phyloP scores from a whole-genome alignment of 2,797 vertebrate genomes.

The Strix occidentalis region DNA sequence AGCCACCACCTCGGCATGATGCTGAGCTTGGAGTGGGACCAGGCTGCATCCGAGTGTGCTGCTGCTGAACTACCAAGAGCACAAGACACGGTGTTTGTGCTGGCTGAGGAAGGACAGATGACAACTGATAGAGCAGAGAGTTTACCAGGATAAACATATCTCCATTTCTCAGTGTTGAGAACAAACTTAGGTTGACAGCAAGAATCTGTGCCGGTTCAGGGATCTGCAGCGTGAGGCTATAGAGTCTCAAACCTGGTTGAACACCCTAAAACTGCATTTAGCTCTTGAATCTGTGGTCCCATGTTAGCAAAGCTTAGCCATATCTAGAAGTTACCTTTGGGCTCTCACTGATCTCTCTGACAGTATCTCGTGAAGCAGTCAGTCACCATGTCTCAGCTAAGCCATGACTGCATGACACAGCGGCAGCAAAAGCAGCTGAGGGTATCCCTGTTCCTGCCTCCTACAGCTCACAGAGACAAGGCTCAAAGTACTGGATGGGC shows the following conservation, averaged over 20 bases:
- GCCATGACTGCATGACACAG: not conserved
- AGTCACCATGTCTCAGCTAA: not conserved
- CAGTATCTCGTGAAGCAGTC: not conserved
- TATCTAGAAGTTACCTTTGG: not conserved
- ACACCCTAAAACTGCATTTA: not conserved
- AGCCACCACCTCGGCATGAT: fast-evolving
- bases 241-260: not conserved
- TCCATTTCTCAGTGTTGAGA: not conserved
- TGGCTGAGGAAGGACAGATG: not conserved
- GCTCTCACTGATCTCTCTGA: not conserved
- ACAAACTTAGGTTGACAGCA: not conserved
- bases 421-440: not conserved
- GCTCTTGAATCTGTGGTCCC: not conserved
- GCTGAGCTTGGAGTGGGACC: not conserved
- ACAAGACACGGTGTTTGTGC: not conserved
- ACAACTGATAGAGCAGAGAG: not conserved
- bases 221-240: not conserved
- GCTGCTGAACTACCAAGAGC: not conserved
- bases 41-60: fast-evolving
- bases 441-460: not conserved
- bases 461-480: not conserved
- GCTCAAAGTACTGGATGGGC: not conserved
- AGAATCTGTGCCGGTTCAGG: not conserved
- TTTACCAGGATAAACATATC: not conserved
- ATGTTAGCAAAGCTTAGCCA: not conserved